Evolutionary conservation across 1,140 invertebrate genomes (phyloP), one percentile per base, ranked within the genome.

Genomic region (Venturia canescens): DNA sequence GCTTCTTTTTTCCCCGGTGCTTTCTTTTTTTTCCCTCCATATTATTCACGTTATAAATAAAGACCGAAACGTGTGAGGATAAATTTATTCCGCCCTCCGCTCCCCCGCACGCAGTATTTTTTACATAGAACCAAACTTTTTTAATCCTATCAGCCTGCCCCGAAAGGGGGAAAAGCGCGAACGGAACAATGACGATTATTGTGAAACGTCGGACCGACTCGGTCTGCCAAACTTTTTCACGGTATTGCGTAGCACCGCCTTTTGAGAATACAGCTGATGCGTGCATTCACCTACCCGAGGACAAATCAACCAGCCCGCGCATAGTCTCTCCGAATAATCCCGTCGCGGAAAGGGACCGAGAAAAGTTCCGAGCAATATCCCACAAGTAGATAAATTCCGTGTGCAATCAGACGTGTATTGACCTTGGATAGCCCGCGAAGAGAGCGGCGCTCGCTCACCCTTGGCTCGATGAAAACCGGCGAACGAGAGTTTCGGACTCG

Each of bases 11-110:
- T 34, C 9, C n/a, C n/a, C n/a, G n/a, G n/a, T n/a, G n/a, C n/a
- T 78, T 57, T 66, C 63, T 57, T 57, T 50, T 67, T 50, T 77
- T 78, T 26, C 13, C 27, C 13, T 63, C 27, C 23, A 23, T 63
- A 15, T 63, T 63, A 15, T 63, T 23, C 66, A 31, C 27, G 13
- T 13, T 69, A 69, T 69, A 69, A 69, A 69, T 69, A 31, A 69
- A 16, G 66, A 31, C 13, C 13, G 1, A 23, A 63, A 63, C 60
- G 23, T 27, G 7, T 69, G 5, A 11, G n/a, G 29, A 69, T 31
- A 18, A 31, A 31, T 69, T 69, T 31, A 31, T 69, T 69, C 27
- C 21, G 18, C 31, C 16, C 21, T 16, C 15, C 18, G 31, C 31
- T 69, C 16, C 21, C 29, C 15, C 18, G 31, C 31, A 31, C 21